A percentile compares a stretch with the other conserved stretches of the same genome.
These are phyloP conservation scores for Apocheima hispidaria DNA, from an alignment of 2,888 invertebrate species.

Conservation along the genomic window DNA sequence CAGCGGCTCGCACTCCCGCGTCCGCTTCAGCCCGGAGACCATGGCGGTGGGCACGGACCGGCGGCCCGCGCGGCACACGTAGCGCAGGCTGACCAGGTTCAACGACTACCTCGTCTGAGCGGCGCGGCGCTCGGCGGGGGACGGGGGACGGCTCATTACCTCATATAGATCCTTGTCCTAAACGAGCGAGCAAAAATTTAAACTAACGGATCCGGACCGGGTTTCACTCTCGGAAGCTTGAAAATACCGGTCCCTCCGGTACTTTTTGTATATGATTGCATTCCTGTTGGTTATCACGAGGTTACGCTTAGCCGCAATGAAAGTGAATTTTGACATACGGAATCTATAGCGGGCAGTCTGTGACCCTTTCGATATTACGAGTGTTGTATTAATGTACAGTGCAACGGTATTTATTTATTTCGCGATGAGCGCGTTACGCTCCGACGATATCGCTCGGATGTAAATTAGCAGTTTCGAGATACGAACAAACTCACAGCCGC, in stretches of 20 bases:
- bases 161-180: too few relatives aligned
- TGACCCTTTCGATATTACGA: conserved; percentile 26
- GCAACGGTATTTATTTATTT: not conserved
- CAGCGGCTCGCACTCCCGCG: conserved; percentile 89
- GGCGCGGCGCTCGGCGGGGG: conserved; percentile 35
- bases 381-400: conserved; percentile 8
- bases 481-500: conserved; percentile 24
- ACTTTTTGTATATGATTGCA: too few relatives aligned
- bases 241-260: too few relatives aligned
- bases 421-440: not conserved
- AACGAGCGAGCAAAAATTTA: too few relatives aligned
- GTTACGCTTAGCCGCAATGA: too few relatives aligned
- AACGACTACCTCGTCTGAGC: conserved; percentile 81
- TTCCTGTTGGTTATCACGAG: too few relatives aligned
- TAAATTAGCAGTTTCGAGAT: conserved; percentile 2
- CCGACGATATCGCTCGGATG: not conserved
- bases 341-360: conserved; percentile 26
- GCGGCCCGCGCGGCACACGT: conserved; percentile 71
- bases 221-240: too few relatives aligned
- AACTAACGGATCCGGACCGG: too few relatives aligned
- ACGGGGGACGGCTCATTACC: too few relatives aligned
- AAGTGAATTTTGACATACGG: too few relatives aligned
- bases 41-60: conserved; percentile 83
- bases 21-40: conserved; percentile 92
- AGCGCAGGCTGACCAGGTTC: conserved; percentile 83